These are phyloP conservation scores for Phocoena phocoena DNA, from an alignment of 2,113 vertebrate genomes.

Conservation along the genomic window DNA sequence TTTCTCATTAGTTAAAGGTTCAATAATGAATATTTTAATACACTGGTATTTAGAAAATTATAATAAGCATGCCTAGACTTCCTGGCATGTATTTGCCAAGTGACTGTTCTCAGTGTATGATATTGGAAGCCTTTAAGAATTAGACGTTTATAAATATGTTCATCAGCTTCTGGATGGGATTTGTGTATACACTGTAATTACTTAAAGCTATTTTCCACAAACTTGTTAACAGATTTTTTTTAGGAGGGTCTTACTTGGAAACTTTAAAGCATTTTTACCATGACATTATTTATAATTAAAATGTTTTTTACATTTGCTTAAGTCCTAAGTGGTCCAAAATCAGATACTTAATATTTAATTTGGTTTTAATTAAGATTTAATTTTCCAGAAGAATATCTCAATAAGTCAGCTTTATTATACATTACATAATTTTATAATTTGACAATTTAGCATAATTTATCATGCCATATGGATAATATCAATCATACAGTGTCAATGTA, in stretches of 20 bases:
- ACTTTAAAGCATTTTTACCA: neutral
- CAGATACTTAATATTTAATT: neutral
- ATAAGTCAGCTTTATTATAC: neutral
- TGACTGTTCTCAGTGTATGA: slow-evolving; percentile 3
- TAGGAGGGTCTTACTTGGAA: slow-evolving; percentile 8
- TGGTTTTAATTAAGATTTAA: slow-evolving; percentile 1
- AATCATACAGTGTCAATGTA: neutral
- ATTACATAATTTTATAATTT: neutral
- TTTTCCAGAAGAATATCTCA: neutral
- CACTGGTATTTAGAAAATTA: neutral
- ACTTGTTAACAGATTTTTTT: neutral
- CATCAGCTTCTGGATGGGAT: neutral
- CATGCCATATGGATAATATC: neutral
- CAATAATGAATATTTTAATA: neutral
- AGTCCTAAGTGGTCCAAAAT: neutral
- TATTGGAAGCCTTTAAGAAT: neutral
- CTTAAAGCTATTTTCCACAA: neutral
- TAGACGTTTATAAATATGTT: neutral
- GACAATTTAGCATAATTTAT: neutral
- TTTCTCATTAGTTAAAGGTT: neutral
- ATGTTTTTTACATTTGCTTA: slow-evolving; percentile 11
- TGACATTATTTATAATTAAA: neutral
- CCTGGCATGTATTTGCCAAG: neutral
- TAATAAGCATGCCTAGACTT: neutral
- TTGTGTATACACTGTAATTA: neutral